These are phyloP conservation scores for Nothoprocta perdicaria DNA, from an alignment of 2,113 vertebrate species.

Conservation along the genomic window DNA sequence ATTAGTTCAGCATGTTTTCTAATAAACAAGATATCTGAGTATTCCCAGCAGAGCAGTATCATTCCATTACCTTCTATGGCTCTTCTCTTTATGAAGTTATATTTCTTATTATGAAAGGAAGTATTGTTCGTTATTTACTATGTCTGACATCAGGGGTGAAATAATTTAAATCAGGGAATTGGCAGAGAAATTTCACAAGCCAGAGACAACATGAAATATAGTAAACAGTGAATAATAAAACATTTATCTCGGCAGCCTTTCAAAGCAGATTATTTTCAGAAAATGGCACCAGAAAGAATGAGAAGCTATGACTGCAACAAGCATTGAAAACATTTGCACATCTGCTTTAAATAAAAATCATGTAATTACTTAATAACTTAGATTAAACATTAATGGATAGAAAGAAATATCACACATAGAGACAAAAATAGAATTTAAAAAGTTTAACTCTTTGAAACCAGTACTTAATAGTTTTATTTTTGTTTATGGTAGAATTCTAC, in stretches of 20 bases:
- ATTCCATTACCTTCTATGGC: not conserved
- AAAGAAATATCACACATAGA: not conserved
- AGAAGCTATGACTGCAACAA: not conserved
- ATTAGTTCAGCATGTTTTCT: conserved; percentile 28
- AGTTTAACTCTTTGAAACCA: not conserved
- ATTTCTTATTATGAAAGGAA: conserved; percentile 56
- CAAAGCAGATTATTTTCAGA: conserved; percentile 59
- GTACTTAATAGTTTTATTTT: not conserved
- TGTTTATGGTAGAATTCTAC: not conserved
- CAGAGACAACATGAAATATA: conserved; percentile 26
- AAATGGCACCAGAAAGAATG: not conserved
- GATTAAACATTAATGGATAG: conserved; percentile 4
- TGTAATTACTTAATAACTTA: conserved; percentile 27
- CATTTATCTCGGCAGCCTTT: not conserved
- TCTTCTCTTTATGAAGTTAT: conserved; percentile 58
- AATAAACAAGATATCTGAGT: not conserved
- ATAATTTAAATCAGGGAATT: conserved; percentile 64
- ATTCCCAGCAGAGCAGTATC: not conserved
- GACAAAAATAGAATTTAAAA: not conserved
- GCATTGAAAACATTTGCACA: conserved; percentile 33
- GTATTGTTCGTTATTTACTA: conserved; percentile 65
- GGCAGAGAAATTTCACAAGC: conserved; percentile 46
- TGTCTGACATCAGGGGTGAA: conserved; percentile 66
- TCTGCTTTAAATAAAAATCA: conserved; percentile 46
- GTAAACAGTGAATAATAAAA: conserved; percentile 48